phyloP scores from a whole-genome alignment of 2,888 invertebrate species.

The Tillus elongatus region DNA sequence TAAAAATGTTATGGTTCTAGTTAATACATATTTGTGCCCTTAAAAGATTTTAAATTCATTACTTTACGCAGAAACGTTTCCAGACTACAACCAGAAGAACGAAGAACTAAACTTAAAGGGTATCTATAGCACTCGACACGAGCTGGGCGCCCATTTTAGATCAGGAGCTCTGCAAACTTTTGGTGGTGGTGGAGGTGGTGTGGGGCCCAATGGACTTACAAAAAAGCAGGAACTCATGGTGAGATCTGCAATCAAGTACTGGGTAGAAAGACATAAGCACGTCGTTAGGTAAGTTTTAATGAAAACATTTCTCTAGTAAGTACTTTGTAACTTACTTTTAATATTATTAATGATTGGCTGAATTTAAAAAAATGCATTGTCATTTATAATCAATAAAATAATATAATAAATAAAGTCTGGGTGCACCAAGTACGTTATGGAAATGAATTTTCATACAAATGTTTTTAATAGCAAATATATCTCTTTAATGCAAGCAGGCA shows the following conservation, averaged over 20 bases:
- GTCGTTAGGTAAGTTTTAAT: slow-evolving; percentile 61
- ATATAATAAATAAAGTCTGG: no score
- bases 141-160: slow-evolving; percentile 66
- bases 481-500: no score
- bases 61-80: slow-evolving; percentile 8
- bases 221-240: slow-evolving; percentile 79
- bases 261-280: slow-evolving; percentile 84
- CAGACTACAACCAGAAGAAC: slow-evolving; percentile 37
- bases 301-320: no score
- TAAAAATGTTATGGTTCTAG: no score
- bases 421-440: no score
- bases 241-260: slow-evolving; percentile 79
- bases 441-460: no score
- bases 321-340: no score
- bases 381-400: no score
- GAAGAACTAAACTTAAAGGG: slow-evolving; percentile 60
- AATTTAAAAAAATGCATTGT: no score
- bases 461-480: no score
- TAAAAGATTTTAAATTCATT: slow-evolving; percentile 1
- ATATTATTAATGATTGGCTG: no score
- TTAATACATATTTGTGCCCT: no score
- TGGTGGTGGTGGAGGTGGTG: slow-evolving; percentile 42
- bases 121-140: slow-evolving; percentile 67
- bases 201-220: slow-evolving; percentile 70
- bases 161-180: slow-evolving; percentile 60